These are phyloP conservation scores for Propithecus perrieri DNA, from an alignment of 2,797 vertebrate genomes.

Conservation along the genomic window DNA sequence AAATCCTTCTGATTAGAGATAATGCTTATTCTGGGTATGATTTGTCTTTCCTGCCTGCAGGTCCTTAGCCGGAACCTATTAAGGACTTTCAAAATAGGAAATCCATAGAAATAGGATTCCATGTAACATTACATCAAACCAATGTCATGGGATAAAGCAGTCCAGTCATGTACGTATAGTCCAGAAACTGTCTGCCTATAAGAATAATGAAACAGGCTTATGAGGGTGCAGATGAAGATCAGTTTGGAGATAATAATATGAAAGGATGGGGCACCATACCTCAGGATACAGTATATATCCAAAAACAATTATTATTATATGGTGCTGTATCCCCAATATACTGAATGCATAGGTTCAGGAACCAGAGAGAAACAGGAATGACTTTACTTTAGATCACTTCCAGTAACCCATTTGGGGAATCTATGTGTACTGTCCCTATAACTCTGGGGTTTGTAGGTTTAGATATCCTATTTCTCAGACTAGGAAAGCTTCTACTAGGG, in stretches of 20 bases:
- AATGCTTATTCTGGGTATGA: neutral
- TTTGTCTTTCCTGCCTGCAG: neutral
- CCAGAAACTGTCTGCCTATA: neutral
- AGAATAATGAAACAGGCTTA: neutral
- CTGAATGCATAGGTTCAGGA: neutral
- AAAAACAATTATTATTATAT: neutral
- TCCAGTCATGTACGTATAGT: neutral
- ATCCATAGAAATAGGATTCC: neutral
- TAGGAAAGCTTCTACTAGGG: neutral
- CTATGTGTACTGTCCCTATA: neutral
- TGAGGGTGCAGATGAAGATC: neutral
- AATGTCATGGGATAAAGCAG: neutral
- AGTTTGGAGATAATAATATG: neutral
- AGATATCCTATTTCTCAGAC: neutral
- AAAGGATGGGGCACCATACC: neutral
- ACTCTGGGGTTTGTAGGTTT: neutral
- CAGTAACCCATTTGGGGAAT: neutral
- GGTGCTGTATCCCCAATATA: fast-evolving
- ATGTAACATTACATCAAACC: neutral
- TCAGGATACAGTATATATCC: neutral
- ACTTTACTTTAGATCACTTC: neutral
- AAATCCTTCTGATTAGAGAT: neutral
- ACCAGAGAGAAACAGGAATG: neutral
- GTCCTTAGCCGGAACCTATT: neutral
- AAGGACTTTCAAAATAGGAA: neutral